These are phyloP conservation scores for Mimachlamys varia DNA, from an alignment of 2,888 invertebrate species.

Conservation along the genomic window DNA sequence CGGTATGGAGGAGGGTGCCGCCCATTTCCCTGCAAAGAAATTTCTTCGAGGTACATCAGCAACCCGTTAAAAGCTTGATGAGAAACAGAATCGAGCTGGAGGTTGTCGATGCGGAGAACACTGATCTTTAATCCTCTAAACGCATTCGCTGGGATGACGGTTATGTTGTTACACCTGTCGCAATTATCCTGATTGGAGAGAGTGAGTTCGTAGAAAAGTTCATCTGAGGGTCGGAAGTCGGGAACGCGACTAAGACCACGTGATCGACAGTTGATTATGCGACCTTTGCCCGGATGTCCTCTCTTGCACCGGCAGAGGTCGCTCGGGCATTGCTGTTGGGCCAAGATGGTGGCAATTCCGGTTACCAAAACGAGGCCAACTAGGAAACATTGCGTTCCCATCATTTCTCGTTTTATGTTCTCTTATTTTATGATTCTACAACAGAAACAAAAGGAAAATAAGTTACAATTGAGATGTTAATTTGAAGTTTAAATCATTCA, in stretches of 20 bases:
- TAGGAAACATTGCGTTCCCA: neutral
- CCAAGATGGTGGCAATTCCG: neutral
- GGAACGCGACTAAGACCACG: constrained; percentile 47
- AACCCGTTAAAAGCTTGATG: constrained; percentile 92
- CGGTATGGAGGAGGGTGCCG: constrained; percentile 49
- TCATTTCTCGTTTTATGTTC: neutral
- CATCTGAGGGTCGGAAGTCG: constrained; percentile 48
- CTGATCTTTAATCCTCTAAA: constrained; percentile 92
- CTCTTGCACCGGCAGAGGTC: constrained; percentile 43
- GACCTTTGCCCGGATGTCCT: constrained; percentile 48
- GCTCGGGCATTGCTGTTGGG: neutral
- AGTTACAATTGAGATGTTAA: no score
- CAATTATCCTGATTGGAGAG: constrained; percentile 34
- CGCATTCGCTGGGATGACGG: constrained; percentile 81
- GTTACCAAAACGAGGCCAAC: neutral
- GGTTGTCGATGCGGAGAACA: constrained; percentile 92
- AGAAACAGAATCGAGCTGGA: constrained; percentile 90
- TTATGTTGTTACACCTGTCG: constrained; percentile 56
- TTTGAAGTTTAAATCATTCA: no score
- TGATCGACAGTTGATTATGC: constrained; percentile 61
- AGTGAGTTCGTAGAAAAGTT: constrained; percentile 61
- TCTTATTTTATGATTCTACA: neutral
- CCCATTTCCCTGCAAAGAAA: constrained; percentile 85
- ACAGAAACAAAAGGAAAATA: neutral
- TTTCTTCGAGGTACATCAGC: constrained; percentile 90